These are phyloP conservation scores for Hepsetus odoe DNA, from an alignment of 2,113 vertebrate species.

Conservation along the genomic window DNA sequence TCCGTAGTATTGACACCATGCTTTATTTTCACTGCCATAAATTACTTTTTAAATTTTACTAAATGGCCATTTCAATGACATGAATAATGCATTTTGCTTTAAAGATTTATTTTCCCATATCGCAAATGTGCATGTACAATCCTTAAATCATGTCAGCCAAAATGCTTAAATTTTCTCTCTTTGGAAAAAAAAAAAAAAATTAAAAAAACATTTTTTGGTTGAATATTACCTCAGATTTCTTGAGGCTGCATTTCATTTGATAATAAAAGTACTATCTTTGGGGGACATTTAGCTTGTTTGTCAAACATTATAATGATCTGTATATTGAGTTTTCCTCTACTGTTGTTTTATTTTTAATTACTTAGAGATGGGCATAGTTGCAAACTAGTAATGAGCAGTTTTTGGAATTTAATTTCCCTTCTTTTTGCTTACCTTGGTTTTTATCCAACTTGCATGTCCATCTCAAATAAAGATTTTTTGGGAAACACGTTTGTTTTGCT, in stretches of 20 bases:
- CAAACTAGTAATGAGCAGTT: constrained; percentile 6
- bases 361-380: constrained; percentile 27
- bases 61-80: neutral
- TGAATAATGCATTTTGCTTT: constrained; percentile 10
- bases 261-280: neutral
- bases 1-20: constrained; percentile 49
- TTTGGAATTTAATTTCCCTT: constrained; percentile 22
- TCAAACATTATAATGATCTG: constrained; percentile 44
- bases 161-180: neutral
- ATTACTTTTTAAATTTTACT: constrained; percentile 52
- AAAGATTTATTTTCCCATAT: neutral
- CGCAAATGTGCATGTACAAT: neutral
- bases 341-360: neutral
- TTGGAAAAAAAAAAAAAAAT: neutral
- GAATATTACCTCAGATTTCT: constrained; percentile 52
- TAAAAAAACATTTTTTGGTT: too few species aligned
- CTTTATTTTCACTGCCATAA: constrained; percentile 51
- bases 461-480: constrained; percentile 72
- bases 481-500: constrained; percentile 56
- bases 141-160: neutral
- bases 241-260: neutral
- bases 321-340: constrained; percentile 42
- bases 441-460: constrained; percentile 62
- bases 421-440: constrained; percentile 40
- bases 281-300: neutral